Evolutionary conservation across 2,797 vertebrate genomes (phyloP).

Genomic region (Orestias chungarensis): DNA sequence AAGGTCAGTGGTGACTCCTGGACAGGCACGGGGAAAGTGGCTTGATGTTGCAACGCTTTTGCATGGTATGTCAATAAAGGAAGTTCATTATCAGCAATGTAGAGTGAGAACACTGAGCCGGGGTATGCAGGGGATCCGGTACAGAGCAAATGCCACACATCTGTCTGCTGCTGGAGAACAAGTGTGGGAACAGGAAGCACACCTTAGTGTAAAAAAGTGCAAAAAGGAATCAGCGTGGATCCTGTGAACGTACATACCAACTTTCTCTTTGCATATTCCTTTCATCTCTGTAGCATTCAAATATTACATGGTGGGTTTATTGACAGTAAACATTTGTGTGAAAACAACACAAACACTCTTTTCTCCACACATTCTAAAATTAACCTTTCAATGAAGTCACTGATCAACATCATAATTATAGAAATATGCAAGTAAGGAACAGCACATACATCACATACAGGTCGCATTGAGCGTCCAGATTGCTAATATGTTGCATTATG

Average conservation of each 20-base stretch:
- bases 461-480: not conserved
- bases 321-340: not conserved
- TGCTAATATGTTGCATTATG: not conserved
- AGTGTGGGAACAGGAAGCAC: conserved; percentile 62
- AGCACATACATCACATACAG: not conserved
- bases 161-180: conserved; percentile 52
- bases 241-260: not conserved
- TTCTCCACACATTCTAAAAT: not conserved
- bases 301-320: not conserved
- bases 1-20: conserved; percentile 41
- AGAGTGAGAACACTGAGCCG: conserved; percentile 71
- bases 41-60: conserved; percentile 43
- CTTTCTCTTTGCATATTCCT: not conserved
- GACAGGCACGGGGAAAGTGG: conserved; percentile 60
- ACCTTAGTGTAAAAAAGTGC: conserved; percentile 35
- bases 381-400: not conserved
- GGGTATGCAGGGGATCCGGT: conserved; percentile 74
- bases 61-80: conserved; percentile 30
- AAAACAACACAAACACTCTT: not conserved
- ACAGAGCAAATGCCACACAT: conserved; percentile 69
- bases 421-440: not conserved
- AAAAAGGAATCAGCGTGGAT: not conserved
- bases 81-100: conserved; percentile 35
- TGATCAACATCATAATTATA: not conserved
- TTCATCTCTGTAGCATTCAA: not conserved